Conservation (phyloP, 2,113 vertebrate genomes). For the Entelurus aequoreus region DNA sequence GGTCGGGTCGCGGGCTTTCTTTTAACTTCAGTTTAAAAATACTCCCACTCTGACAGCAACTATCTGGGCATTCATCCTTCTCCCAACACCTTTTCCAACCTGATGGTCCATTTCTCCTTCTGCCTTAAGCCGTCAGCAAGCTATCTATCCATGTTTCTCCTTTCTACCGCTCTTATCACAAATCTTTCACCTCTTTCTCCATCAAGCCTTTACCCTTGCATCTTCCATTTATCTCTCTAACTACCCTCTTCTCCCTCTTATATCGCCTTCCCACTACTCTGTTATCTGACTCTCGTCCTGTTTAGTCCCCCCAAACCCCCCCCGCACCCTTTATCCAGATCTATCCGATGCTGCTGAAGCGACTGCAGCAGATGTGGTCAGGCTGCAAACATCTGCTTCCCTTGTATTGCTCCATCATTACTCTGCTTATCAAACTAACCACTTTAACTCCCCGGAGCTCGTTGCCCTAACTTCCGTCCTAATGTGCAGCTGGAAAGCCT, state of each 20-base stretch:
- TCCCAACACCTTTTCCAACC: slow-evolving; percentile 34
- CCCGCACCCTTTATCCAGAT: slow-evolving; percentile 15
- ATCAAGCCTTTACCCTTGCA: slow-evolving; percentile 26
- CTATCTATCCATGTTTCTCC: slow-evolving; percentile 20
- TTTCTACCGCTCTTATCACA: slow-evolving; percentile 13
- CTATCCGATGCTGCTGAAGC: slow-evolving; percentile 48
- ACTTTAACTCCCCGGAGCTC: slow-evolving; percentile 61
- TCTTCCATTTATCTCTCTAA: slow-evolving; percentile 23
- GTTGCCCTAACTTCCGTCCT: slow-evolving; percentile 49
- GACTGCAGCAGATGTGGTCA: slow-evolving; percentile 60
- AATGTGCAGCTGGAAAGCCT: slow-evolving; percentile 60
- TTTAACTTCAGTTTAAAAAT: slow-evolving; percentile 46
- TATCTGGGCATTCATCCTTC: slow-evolving; percentile 53
- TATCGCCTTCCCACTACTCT: slow-evolving; percentile 10
- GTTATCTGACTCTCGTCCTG: slow-evolving; percentile 1
- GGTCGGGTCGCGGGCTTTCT: slow-evolving; percentile 3
- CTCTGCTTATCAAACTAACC: slow-evolving; percentile 58
- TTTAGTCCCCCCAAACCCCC: not conserved
- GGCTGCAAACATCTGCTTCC: slow-evolving; percentile 67
- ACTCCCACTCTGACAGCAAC: slow-evolving; percentile 39
- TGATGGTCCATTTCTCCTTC: slow-evolving; percentile 32
- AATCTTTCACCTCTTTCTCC: slow-evolving; percentile 37
- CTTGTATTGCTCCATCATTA: slow-evolving; percentile 49
- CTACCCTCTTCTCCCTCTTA: slow-evolving; percentile 2
- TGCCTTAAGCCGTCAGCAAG: slow-evolving; percentile 19